Evolutionary conservation across 53 echinoderm and acorn worm genomes (phyloP).

Genomic region (Paracentrotus lividus): DNA sequence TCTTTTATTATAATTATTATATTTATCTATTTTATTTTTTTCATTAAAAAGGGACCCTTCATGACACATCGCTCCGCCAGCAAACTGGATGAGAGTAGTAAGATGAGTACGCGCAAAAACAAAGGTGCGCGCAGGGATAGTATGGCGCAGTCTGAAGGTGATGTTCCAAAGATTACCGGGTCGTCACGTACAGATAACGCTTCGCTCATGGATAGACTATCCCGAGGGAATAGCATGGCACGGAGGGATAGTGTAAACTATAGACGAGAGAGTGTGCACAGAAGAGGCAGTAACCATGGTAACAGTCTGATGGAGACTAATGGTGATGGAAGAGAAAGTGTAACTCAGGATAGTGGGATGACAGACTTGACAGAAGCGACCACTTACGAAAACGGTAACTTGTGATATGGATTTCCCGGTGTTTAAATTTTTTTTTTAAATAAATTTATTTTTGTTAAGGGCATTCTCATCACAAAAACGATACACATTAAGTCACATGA

Average conservation of each 20-base stretch:
- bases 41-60: constrained; percentile 53
- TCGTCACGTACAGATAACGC: not conserved
- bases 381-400: constrained; percentile 30
- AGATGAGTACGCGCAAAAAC: not conserved
- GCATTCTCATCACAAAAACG: too few relatives aligned
- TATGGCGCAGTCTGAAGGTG: constrained; percentile 8
- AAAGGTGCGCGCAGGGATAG: constrained; percentile 13
- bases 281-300: constrained; percentile 33
- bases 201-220: not conserved
- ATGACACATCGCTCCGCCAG: constrained; percentile 55
- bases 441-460: too few relatives aligned
- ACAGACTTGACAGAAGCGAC: constrained; percentile 61
- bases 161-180: not conserved
- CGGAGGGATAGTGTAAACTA: constrained; percentile 4
- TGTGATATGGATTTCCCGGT: too few relatives aligned
- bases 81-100: not conserved
- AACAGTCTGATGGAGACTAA: constrained; percentile 9
- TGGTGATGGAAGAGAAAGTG: constrained; percentile 46
- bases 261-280: not conserved
- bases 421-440: too few relatives aligned
- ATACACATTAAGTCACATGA: too few relatives aligned
- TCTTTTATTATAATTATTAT: not conserved
- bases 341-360: constrained; percentile 64
- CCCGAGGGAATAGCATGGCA: constrained; percentile 9
- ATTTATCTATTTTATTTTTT: not conserved